A percentile compares a stretch with the other conserved stretches of the same genome.
These are phyloP conservation scores for Regulus satrapa DNA, from an alignment of 2,113 vertebrate species.

Conservation along the genomic window DNA sequence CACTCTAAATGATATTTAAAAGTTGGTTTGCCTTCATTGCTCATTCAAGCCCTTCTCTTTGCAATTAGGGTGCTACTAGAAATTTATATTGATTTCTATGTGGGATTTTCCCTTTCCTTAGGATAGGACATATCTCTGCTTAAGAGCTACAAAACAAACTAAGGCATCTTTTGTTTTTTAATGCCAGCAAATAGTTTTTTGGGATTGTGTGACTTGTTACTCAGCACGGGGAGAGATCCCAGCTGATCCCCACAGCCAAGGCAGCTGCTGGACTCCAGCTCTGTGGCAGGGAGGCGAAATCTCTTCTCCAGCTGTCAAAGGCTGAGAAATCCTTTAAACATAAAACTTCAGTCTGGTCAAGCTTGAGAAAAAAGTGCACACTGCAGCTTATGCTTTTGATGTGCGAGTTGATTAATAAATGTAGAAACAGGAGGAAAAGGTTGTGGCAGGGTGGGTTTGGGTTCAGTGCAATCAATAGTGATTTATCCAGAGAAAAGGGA, in stretches of 20 bases:
- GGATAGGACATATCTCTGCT: background rate
- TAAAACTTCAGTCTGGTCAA: background rate
- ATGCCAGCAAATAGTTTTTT: background rate
- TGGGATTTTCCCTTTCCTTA: background rate
- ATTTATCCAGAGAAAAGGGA: background rate
- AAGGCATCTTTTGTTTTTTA: background rate
- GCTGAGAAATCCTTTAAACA: background rate
- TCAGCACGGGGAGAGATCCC: background rate
- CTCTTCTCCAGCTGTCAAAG: background rate
- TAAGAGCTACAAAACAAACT: background rate
- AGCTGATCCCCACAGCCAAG: background rate
- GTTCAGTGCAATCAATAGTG: background rate
- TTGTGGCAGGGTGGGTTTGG: background rate
- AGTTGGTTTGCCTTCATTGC: background rate
- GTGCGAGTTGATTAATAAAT: background rate
- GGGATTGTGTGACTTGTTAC: background rate
- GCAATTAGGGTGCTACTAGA: background rate
- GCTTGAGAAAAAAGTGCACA: background rate
- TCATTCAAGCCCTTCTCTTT: background rate
- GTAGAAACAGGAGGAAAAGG: background rate
- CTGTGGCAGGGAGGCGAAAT: background rate
- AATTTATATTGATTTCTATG: slow-evolving; percentile 7
- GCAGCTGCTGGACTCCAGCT: background rate
- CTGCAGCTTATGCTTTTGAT: background rate
- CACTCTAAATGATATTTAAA: background rate